Percentiles rank a stretch among this genome's conserved stretches.
phyloP scores from a whole-genome alignment of 1,140 invertebrate species.

The Scaptodrosophila lebanonensis region DNA sequence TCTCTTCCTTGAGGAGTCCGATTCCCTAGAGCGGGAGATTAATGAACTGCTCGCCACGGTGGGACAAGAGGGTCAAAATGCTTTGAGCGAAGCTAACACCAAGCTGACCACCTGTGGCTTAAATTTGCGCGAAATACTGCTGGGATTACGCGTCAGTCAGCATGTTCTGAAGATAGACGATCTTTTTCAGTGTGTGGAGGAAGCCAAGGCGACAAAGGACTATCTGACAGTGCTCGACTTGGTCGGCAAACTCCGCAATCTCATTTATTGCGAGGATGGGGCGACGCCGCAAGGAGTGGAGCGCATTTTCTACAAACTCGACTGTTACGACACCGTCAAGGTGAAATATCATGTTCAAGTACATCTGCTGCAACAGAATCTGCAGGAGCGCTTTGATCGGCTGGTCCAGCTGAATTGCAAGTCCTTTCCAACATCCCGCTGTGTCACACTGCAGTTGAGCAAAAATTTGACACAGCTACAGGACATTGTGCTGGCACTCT shows the following conservation, averaged over 20 bases:
- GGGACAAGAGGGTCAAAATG: constrained; percentile 38
- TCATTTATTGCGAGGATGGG: constrained; percentile 50
- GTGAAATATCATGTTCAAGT: constrained; percentile 64
- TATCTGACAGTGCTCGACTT: constrained; percentile 52
- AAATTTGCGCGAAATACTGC: constrained; percentile 49
- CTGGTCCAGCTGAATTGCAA: constrained; percentile 67
- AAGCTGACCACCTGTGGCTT: constrained; percentile 43
- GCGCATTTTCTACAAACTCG: constrained; percentile 54
- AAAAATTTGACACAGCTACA: constrained; percentile 59
- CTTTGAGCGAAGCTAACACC: constrained; percentile 39
- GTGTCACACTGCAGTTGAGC: constrained; percentile 60
- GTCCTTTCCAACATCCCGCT: constrained; percentile 62
- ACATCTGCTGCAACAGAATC: constrained; percentile 62
- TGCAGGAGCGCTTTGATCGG: constrained; percentile 62
- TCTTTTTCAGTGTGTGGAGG: constrained; percentile 65
- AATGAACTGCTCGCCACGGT: constrained; percentile 47
- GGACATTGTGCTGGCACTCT: constrained; percentile 64
- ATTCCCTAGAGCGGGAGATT: constrained; percentile 45
- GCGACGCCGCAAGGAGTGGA: constrained; percentile 33
- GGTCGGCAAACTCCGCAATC: constrained; percentile 45
- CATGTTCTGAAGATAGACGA: constrained; percentile 65
- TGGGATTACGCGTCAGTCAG: constrained; percentile 55
- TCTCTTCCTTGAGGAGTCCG: constrained; percentile 57
- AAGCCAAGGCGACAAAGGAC: constrained; percentile 61
- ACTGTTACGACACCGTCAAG: constrained; percentile 68